These are phyloP conservation scores for Danio rerio DNA, from an alignment of 2,113 vertebrate species.

Conservation along the genomic window GRCz12tu NC_133182.1:41762001-41762500, in stretches of 20 bases:
- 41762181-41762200: background rate
- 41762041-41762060: conserved; percentile 92
- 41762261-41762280: background rate
- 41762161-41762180: background rate
- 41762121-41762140: conserved; percentile 93
- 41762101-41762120: conserved; percentile 96
- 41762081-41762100: conserved; percentile 93
- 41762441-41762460: conserved; percentile 98
- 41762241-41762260: too few species aligned
- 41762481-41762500: conserved; percentile 94
- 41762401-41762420: conserved; percentile 93
- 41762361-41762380: conserved; percentile 91
- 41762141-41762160: conserved; percentile 96
- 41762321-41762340: conserved; percentile 92
- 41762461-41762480: conserved; percentile 94
- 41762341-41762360: conserved; percentile 93
- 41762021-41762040: conserved; percentile 94
- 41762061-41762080: conserved; percentile 90
- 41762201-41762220: background rate
- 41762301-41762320: conserved; percentile 59
- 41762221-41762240: background rate
- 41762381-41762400: conserved; percentile 95
- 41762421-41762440: conserved; percentile 97
- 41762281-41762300: background rate
- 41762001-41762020: conserved; percentile 97